These are phyloP conservation scores for Anthophora plumipes DNA, from an alignment of 2,888 invertebrate genomes.

Conservation along the genomic window DNA sequence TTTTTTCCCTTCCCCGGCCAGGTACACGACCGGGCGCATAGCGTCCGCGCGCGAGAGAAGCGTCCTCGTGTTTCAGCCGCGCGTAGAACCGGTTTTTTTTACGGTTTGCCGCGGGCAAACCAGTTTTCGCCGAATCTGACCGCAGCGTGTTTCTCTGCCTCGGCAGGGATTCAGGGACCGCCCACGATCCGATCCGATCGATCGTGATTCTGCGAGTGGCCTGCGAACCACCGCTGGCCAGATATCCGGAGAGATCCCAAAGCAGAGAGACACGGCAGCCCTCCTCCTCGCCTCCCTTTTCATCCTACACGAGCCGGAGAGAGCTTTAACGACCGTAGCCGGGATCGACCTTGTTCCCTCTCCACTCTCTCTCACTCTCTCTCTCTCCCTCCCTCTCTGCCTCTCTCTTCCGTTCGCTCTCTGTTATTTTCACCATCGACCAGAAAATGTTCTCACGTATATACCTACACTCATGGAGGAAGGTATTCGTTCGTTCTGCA, in stretches of 20 bases:
- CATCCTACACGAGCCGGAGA: conserved; percentile 16
- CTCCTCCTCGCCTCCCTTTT: not conserved
- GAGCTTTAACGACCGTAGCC: conserved; percentile 66
- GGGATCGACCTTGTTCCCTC: conserved; percentile 57
- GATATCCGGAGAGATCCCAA: conserved; percentile 46
- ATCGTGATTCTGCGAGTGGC: conserved; percentile 63
- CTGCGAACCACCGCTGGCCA: conserved; percentile 27
- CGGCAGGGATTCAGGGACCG: conserved; percentile 60
- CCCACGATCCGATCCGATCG: conserved; percentile 72
- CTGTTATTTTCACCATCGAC: conserved; percentile 56
- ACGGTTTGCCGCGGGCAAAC: conserved; percentile 46
- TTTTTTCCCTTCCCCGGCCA: conserved; percentile 19
- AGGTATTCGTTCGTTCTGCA: conserved; percentile 14
- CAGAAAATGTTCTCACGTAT: conserved; percentile 34
- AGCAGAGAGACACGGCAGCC: conserved; percentile 12
- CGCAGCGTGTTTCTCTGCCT: conserved; percentile 31
- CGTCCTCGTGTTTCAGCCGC: conserved; percentile 66
- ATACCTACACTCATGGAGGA: not conserved
- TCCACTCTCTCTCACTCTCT: not conserved
- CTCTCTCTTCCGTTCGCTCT: not conserved
- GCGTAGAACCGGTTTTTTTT: conserved; percentile 64
- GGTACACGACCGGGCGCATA: conserved; percentile 58
- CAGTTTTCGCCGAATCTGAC: conserved; percentile 67
- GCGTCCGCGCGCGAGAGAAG: conserved; percentile 23
- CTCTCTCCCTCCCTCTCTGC: conserved; percentile 14